Percentiles rank a stretch among this genome's conserved stretches.
Conservation (phyloP, 2,113 vertebrate species). For the Nicator chloris region DNA sequence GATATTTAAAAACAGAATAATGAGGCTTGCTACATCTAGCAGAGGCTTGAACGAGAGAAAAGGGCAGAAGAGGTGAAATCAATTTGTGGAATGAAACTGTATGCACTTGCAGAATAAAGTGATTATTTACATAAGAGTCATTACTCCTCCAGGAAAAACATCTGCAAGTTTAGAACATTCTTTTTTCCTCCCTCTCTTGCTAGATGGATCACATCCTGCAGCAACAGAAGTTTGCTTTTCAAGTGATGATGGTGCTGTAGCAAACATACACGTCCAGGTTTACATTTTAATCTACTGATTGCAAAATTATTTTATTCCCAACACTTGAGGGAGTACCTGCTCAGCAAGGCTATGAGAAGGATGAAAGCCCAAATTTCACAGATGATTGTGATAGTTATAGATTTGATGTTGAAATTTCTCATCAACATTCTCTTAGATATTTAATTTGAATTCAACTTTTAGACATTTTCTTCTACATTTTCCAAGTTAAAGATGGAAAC, state of each 20-base stretch:
- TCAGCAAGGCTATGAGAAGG: not conserved
- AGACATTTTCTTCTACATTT: not conserved
- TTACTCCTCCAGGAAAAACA: not conserved
- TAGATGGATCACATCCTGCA: not conserved
- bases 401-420: not conserved
- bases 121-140: slow-evolving; percentile 13
- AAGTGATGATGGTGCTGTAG: not conserved
- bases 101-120: not conserved
- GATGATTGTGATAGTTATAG: not conserved
- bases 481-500: not conserved
- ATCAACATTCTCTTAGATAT: not conserved
- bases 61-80: slow-evolving; percentile 9
- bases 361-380: not conserved
- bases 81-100: not conserved
- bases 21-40: not conserved
- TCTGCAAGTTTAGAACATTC: not conserved
- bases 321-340: not conserved
- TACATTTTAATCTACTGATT: not conserved
- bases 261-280: not conserved
- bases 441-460: not conserved
- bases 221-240: not conserved
- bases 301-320: not conserved
- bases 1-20: not conserved
- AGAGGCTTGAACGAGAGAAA: not conserved
- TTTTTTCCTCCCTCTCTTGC: not conserved